These are phyloP conservation scores for Sus scrofa DNA, from an alignment of 2,113 vertebrate genomes.

Conservation along the genomic window DNA sequence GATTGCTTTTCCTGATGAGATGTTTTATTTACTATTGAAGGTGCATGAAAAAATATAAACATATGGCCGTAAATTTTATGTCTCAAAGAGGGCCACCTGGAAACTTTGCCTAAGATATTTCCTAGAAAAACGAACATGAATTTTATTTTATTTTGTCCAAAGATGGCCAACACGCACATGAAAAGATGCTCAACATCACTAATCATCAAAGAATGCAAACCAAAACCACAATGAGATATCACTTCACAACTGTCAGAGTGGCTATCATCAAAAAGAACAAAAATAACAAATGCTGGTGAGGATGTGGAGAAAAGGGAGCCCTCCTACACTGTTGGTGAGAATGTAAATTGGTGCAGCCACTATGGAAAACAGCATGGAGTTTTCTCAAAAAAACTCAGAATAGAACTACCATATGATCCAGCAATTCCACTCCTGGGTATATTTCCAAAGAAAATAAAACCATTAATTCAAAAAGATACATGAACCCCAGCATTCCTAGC, in stretches of 20 bases:
- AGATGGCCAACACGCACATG: not conserved
- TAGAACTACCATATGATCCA: not conserved
- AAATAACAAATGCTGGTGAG: not conserved
- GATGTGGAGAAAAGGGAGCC: not conserved
- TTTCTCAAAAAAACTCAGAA: not conserved
- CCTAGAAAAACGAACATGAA: not conserved
- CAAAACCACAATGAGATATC: not conserved
- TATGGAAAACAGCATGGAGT: not conserved
- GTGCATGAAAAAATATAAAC: not conserved
- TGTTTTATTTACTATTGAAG: slow-evolving; percentile 4
- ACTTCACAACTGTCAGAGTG: not conserved
- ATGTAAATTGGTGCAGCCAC: not conserved
- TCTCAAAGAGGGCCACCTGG: not conserved
- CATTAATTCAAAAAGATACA: not conserved
- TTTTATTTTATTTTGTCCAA: not conserved
- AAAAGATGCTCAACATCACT: not conserved
- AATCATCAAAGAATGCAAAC: not conserved
- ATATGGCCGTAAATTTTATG: not conserved
- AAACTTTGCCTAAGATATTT: slow-evolving; percentile 23
- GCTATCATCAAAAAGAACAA: not conserved
- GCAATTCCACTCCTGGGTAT: not conserved
- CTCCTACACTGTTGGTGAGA: not conserved
- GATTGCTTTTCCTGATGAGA: not conserved
- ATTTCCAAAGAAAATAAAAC: not conserved
- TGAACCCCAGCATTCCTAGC: not conserved